Conservation (phyloP, 2,797 vertebrate genomes). For the Pseudochaenichthys georgianus region DNA sequence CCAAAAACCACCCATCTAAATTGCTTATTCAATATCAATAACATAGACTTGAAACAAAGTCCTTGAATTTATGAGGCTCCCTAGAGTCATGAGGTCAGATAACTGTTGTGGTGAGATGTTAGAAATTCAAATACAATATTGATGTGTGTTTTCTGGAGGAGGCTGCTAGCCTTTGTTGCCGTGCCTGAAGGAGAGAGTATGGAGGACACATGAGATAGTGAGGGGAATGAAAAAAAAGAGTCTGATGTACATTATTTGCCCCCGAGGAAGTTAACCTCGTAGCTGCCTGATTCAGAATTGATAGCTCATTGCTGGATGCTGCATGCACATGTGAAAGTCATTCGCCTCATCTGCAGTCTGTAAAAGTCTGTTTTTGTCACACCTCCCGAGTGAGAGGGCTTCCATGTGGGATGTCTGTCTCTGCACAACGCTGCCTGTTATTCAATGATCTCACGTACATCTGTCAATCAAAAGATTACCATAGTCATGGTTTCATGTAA, state of each 20-base stretch:
- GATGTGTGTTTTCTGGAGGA: constrained; percentile 90
- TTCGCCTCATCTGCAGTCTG: constrained; percentile 52
- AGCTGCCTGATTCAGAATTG: constrained; percentile 51
- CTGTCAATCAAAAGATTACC: constrained; percentile 73
- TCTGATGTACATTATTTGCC: constrained; percentile 71
- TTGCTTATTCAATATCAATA: constrained; percentile 98
- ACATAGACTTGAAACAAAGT: constrained; percentile 96
- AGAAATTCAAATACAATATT: constrained; percentile 99
- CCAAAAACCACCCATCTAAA: constrained; percentile 92
- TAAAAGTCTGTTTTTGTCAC: constrained; percentile 63
- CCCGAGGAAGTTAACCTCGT: constrained; percentile 73
- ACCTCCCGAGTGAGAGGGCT: constrained; percentile 38
- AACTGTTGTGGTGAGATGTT: constrained; percentile 96
- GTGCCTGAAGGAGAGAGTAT: constrained; percentile 89
- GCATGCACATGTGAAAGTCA: constrained; percentile 15
- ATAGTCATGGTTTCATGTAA: constrained; percentile 62
- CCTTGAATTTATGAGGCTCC: constrained; percentile 96
- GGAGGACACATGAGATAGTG: constrained; percentile 75
- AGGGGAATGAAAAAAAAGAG: constrained; percentile 73
- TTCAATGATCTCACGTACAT: constrained; percentile 61
- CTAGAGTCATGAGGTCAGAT: constrained; percentile 95
- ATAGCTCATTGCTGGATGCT: constrained; percentile 47
- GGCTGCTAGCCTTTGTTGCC: constrained; percentile 87
- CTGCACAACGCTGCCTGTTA: constrained; percentile 59
- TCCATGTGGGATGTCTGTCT: constrained; percentile 51